Evolutionary conservation across 2,113 vertebrate genomes (phyloP).

Genomic region (Pseudonaja textilis): DNA sequence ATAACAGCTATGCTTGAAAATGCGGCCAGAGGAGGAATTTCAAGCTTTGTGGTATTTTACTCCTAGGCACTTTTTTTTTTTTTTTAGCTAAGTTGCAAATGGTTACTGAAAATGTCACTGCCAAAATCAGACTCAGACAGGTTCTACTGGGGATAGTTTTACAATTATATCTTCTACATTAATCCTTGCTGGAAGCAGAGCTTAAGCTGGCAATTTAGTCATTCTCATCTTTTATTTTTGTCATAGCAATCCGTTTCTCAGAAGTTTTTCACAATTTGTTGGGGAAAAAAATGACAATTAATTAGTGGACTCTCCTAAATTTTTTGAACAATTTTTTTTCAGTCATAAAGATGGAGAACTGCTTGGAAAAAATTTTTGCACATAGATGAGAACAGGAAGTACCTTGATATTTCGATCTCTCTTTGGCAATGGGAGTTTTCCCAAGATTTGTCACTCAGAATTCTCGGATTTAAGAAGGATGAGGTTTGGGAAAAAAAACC

Average conservation of each 20-base stretch:
- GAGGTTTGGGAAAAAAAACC: not conserved
- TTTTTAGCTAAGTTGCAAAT: not conserved
- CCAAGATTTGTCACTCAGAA: not conserved
- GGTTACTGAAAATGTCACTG: not conserved
- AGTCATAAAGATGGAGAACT: not conserved
- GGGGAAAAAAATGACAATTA: not conserved
- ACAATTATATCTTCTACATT: not conserved
- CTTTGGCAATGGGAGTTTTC: not conserved
- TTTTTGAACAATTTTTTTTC: not conserved
- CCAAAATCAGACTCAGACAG: not conserved
- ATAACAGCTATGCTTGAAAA: not conserved
- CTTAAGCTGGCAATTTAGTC: not conserved
- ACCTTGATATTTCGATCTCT: not conserved
- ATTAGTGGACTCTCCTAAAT: not conserved
- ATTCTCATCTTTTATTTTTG: not conserved
- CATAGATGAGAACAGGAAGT: not conserved
- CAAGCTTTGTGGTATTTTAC: not conserved
- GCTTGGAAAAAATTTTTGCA: not conserved
- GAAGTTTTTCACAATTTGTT: not conserved
- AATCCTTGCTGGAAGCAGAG: not conserved
- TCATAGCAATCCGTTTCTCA: not conserved
- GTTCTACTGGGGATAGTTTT: not conserved
- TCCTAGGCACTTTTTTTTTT: not conserved
- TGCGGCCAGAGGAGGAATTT: not conserved
- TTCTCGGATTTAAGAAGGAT: not conserved